Percentiles rank a stretch among this genome's conserved stretches.
Conservation (phyloP, 2,797 vertebrate species). For the Momotus momota region DNA sequence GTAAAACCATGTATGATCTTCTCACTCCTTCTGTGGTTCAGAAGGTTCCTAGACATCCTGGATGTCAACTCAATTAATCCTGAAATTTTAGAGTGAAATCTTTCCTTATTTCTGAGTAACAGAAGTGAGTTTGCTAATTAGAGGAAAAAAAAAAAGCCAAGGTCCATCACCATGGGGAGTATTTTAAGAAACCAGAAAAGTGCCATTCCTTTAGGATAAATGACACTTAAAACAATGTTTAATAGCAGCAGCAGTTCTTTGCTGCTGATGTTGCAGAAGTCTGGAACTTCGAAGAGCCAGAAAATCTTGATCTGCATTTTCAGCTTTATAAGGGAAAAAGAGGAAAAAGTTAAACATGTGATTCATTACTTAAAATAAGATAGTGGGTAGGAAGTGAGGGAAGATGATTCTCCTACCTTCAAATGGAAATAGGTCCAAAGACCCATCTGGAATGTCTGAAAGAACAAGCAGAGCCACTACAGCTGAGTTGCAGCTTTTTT, state of each 20-base stretch:
- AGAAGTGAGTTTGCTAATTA: background rate
- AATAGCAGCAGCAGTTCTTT: background rate
- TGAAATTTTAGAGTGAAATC: background rate
- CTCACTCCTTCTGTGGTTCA: background rate
- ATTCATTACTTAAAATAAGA: conserved; percentile 12
- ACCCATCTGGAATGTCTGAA: background rate
- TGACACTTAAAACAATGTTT: background rate
- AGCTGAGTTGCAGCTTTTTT: background rate
- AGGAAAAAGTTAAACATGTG: background rate
- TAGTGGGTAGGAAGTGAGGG: background rate
- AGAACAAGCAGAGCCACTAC: background rate
- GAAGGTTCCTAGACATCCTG: background rate
- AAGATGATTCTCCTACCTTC: background rate
- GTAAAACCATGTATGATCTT: rapidly evolving
- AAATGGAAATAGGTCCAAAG: background rate
- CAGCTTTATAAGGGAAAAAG: background rate
- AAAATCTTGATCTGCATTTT: background rate
- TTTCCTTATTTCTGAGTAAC: background rate
- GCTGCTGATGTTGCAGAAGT: background rate
- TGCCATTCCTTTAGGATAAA: background rate
- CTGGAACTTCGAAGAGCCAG: background rate
- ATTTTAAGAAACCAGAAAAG: background rate
- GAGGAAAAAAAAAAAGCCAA: background rate
- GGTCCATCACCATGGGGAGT: background rate
- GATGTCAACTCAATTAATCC: background rate